phyloP scores from a whole-genome alignment of 1,140 invertebrate species.

The Fopius arisanus region DNA sequence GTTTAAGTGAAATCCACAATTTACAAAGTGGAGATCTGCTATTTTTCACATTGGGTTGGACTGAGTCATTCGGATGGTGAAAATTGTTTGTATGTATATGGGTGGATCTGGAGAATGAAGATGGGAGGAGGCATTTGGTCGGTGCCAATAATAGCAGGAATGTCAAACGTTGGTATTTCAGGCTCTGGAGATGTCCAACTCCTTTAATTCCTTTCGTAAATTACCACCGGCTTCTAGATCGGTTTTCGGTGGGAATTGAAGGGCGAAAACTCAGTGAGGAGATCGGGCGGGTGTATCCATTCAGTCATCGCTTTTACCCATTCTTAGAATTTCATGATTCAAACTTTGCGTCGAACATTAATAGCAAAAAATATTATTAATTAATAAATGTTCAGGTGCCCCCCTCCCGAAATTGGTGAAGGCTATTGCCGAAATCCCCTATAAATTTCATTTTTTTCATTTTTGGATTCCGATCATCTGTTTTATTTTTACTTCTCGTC shows the following conservation, averaged over 20 bases:
- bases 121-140: slow-evolving; percentile 34
- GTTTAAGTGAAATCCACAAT: slow-evolving; percentile 14
- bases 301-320: too few relatives aligned
- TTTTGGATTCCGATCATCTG: too few relatives aligned
- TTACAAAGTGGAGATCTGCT: slow-evolving; percentile 10
- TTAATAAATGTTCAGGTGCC: too few relatives aligned
- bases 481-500: too few relatives aligned
- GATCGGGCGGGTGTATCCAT: not conserved
- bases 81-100: not conserved
- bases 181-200: slow-evolving; percentile 13
- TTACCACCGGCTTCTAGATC: slow-evolving; percentile 7
- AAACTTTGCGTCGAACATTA: too few relatives aligned
- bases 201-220: slow-evolving; percentile 26
- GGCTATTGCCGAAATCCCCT: too few relatives aligned
- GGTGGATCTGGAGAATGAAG: not conserved
- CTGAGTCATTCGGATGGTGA: slow-evolving; percentile 37
- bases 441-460: too few relatives aligned
- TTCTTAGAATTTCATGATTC: too few relatives aligned
- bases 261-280: not conserved
- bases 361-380: too few relatives aligned
- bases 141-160: slow-evolving; percentile 52
- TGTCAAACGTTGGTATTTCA: slow-evolving; percentile 46
- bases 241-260: not conserved
- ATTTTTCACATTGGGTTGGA: not conserved
- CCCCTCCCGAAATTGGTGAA: too few relatives aligned